A percentile compares a stretch with the other conserved stretches of the same genome.
Conservation (phyloP, 2,797 vertebrate genomes). For the Eospalax fontanierii region DNA sequence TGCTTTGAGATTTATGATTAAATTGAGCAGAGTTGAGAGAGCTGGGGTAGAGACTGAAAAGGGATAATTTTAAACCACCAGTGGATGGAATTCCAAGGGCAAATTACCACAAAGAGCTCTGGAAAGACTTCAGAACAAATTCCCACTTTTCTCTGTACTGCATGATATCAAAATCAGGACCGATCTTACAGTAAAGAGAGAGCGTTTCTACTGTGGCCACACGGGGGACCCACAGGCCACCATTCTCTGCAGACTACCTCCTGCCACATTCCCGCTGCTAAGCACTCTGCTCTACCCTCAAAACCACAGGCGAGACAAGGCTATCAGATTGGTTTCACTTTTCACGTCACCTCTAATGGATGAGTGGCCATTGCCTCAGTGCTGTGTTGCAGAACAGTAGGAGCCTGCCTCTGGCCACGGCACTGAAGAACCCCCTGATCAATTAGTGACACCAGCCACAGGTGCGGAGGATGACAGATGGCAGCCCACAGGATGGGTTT, state of each 20-base stretch:
- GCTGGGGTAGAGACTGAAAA: not conserved
- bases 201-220: conserved; percentile 14
- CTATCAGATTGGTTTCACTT: not conserved
- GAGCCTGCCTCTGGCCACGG: not conserved
- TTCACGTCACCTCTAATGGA: not conserved
- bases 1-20: conserved; percentile 27
- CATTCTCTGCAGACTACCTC: not conserved
- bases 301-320: not conserved
- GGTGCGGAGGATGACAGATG: not conserved
- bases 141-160: not conserved
- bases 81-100: not conserved
- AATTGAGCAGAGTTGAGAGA: not conserved
- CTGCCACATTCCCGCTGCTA: not conserved
- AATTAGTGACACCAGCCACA: not conserved
- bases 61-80: not conserved
- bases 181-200: not conserved
- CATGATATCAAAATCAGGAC: not conserved
- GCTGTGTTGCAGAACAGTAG: not conserved
- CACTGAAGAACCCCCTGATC: not conserved
- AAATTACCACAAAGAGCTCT: not conserved
- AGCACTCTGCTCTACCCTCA: not conserved
- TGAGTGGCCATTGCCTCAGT: not conserved
- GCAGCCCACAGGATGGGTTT: not conserved
- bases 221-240: not conserved
- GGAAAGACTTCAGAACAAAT: not conserved